phyloP scores from a whole-genome alignment of 2,113 vertebrate genomes.

The Monopterus albus region DNA sequence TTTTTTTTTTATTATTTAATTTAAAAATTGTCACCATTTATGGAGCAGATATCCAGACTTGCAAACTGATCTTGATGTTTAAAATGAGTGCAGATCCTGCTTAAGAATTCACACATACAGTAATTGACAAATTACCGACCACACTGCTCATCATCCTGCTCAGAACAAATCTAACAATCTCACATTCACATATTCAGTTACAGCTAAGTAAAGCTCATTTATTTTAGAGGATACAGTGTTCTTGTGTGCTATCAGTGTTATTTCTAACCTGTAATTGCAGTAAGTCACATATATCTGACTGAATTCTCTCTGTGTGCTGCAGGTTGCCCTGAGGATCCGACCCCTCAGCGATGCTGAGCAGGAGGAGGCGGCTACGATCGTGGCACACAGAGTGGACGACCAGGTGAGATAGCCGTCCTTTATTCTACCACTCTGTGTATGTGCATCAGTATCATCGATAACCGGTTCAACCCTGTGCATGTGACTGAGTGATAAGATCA shows the following conservation, averaged over 20 bases:
- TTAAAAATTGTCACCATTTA: too few species aligned
- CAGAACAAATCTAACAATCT: background rate
- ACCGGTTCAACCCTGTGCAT: conserved; percentile 23
- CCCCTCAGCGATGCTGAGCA: conserved; percentile 88
- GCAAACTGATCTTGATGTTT: too few species aligned
- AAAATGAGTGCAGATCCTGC: background rate
- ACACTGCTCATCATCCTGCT: background rate
- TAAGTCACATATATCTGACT: background rate
- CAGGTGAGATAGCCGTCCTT: conserved; percentile 81
- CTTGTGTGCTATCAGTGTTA: background rate
- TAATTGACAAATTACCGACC: too few species aligned
- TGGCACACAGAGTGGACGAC: conserved; percentile 89
- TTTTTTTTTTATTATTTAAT: too few species aligned
- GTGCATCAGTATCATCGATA: conserved; percentile 4
- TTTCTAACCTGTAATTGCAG: background rate
- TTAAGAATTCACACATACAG: background rate
- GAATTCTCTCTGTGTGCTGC: conserved; percentile 1
- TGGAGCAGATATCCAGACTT: too few species aligned
- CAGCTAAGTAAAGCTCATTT: background rate
- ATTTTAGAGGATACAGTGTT: background rate
- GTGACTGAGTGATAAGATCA: conserved; percentile 31
- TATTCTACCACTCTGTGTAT: background rate
- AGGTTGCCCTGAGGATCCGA: conserved; percentile 92
- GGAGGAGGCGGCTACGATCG: conserved; percentile 87
- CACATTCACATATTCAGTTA: too few species aligned